These are phyloP conservation scores for Archivesica marissinica DNA, from an alignment of 1,140 invertebrate species.

Conservation along the genomic window DNA sequence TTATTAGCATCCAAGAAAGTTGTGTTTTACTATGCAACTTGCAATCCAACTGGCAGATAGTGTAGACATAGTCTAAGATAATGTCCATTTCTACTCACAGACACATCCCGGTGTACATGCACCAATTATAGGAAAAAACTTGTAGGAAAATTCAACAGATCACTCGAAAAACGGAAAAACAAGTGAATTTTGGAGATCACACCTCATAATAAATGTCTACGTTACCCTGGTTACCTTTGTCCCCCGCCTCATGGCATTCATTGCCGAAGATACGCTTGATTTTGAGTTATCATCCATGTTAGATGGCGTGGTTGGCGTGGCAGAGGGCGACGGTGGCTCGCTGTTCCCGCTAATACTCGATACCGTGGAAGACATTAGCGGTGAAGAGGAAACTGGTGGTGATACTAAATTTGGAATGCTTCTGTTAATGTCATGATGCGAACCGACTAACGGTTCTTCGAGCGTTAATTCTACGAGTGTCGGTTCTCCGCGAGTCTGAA, in stretches of 20 bases:
- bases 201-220: conserved; percentile 64
- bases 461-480: not conserved
- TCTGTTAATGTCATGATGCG: not conserved
- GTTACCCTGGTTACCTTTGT: conserved; percentile 62
- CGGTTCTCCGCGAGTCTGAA: not conserved
- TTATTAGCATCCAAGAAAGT: too few species aligned
- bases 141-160: not conserved
- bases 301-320: conserved; percentile 14
- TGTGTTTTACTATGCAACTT: not conserved
- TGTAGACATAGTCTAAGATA: not conserved
- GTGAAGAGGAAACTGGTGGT: conserved; percentile 7
- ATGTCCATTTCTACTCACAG: not conserved
- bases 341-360: conserved; percentile 35
- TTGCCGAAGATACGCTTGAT: conserved; percentile 5
- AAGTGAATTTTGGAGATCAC: conserved; percentile 34
- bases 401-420: not conserved
- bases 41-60: not conserved
- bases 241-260: conserved; percentile 25
- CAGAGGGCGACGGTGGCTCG: conserved; percentile 29
- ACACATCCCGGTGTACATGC: not conserved
- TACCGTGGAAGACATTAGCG: conserved; percentile 18
- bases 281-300: conserved; percentile 7
- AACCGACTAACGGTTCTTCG: not conserved
- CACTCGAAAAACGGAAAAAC: conserved; percentile 37
- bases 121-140: not conserved